A percentile compares a stretch with the other conserved stretches of the same genome.
Evolutionary conservation across 2,113 vertebrate species (phyloP).

Genomic region (Dermatemys mawii): DNA sequence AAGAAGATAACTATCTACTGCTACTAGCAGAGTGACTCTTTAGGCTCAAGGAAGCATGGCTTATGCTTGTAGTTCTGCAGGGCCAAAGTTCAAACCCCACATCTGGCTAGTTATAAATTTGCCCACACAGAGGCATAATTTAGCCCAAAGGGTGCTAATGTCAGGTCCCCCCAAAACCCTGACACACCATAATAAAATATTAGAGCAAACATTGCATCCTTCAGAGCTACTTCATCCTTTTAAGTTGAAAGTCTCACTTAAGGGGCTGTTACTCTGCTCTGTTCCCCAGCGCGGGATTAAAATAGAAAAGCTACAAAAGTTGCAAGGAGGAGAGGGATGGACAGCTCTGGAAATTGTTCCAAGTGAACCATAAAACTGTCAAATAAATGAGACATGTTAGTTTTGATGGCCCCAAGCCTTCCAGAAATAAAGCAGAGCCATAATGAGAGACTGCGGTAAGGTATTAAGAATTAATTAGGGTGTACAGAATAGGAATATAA

Average conservation of each 20-base stretch:
- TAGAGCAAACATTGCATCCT: not conserved
- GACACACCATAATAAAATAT: conserved; percentile 16
- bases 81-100: not conserved
- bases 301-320: conserved; percentile 65
- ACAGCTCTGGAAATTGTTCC: conserved; percentile 71
- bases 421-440: conserved; percentile 60
- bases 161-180: not conserved
- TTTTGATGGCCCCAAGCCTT: conserved; percentile 53
- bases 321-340: conserved; percentile 46
- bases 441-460: conserved; percentile 64
- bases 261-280: not conserved
- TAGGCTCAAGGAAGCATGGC: not conserved
- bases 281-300: conserved; percentile 25
- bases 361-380: conserved; percentile 76
- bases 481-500: conserved; percentile 22
- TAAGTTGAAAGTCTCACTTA: conserved; percentile 30
- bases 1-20: not conserved
- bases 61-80: not conserved
- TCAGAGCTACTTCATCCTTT: conserved; percentile 30
- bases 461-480: conserved; percentile 70
- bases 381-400: conserved; percentile 62
- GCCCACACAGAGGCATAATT: not conserved
- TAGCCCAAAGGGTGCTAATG: not conserved
- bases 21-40: not conserved
- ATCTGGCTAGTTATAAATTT: not conserved